Percentiles rank a stretch among this genome's conserved stretches.
These are phyloP conservation scores for Lasioglossum leucozonium DNA, from an alignment of 2,888 invertebrate species.

Conservation along the genomic window DNA sequence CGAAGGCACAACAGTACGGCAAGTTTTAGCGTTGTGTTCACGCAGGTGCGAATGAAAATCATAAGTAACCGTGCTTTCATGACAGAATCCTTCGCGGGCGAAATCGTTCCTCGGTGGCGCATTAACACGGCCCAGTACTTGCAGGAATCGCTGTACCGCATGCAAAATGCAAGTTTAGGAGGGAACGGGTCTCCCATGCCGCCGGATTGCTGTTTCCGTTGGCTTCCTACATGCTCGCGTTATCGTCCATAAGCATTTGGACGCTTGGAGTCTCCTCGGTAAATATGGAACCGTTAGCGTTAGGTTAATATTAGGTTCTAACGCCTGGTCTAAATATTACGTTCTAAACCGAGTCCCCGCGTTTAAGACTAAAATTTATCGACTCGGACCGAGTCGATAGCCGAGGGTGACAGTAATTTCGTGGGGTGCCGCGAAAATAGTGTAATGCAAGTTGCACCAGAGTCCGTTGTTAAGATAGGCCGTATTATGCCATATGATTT, in stretches of 20 bases:
- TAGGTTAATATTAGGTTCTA: not conserved
- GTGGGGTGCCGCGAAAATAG: not conserved
- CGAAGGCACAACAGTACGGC: not conserved
- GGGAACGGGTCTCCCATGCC: not conserved
- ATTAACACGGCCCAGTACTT: conserved; percentile 11
- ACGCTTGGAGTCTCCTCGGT: not conserved
- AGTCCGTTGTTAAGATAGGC: no score
- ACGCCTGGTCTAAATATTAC: not conserved
- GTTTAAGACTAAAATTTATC: not conserved
- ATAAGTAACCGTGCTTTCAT: not conserved
- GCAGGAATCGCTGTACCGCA: not conserved
- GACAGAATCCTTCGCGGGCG: conserved; percentile 15
- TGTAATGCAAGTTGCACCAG: not conserved
- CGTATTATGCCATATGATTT: no score
- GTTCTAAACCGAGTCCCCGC: not conserved
- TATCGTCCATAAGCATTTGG: not conserved
- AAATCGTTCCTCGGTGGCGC: conserved; percentile 24
- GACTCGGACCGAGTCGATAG: not conserved
- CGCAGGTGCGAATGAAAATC: conserved; percentile 10
- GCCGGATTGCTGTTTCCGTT: not conserved
- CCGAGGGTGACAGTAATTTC: not conserved
- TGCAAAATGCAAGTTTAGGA: not conserved
- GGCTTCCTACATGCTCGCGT: not conserved
- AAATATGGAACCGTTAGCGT: not conserved
- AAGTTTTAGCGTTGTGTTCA: conserved; percentile 4